phyloP scores from a whole-genome alignment of 1,140 invertebrate species.

The Dinothrombium tinctorium region DNA sequence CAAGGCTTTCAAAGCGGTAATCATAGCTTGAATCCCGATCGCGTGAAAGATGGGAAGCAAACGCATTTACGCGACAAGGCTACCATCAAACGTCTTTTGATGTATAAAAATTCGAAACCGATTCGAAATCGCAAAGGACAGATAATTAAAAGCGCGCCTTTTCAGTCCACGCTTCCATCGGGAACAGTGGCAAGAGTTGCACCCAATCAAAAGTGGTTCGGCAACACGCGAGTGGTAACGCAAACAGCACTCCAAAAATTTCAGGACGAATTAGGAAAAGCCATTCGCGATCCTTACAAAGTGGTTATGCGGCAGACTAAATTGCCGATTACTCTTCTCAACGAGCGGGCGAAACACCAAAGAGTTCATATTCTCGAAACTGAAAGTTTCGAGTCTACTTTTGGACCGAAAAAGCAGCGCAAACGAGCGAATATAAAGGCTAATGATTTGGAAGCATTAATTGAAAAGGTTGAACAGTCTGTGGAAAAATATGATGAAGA shows the following conservation, averaged over 20 bases:
- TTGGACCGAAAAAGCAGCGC: slow-evolving; percentile 75
- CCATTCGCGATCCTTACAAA: slow-evolving; percentile 84
- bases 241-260: slow-evolving; percentile 89
- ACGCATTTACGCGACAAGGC: slow-evolving; percentile 56
- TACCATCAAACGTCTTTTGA: slow-evolving; percentile 84
- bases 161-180: slow-evolving; percentile 62
- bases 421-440: slow-evolving; percentile 67
- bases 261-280: slow-evolving; percentile 80
- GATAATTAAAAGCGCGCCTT: slow-evolving; percentile 79
- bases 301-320: slow-evolving; percentile 90
- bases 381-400: slow-evolving; percentile 75
- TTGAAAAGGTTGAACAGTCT: slow-evolving; percentile 38
- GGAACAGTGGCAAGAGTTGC: slow-evolving; percentile 81
- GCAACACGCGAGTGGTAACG: slow-evolving; percentile 44
- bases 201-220: slow-evolving; percentile 96
- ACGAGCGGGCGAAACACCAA: slow-evolving; percentile 71
- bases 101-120: slow-evolving; percentile 92
- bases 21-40: slow-evolving; percentile 70
- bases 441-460: slow-evolving; percentile 29
- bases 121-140: slow-evolving; percentile 72
- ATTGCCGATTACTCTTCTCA: slow-evolving; percentile 74
- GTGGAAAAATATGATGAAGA: slow-evolving; percentile 44
- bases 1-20: slow-evolving; percentile 17
- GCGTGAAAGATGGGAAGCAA: slow-evolving; percentile 28
- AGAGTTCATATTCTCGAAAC: slow-evolving; percentile 85